Evolutionary conservation across 2,888 invertebrate genomes (phyloP), one percentile per base, ranked within the genome.

Genomic region (Pterobdella sp.): DNA sequence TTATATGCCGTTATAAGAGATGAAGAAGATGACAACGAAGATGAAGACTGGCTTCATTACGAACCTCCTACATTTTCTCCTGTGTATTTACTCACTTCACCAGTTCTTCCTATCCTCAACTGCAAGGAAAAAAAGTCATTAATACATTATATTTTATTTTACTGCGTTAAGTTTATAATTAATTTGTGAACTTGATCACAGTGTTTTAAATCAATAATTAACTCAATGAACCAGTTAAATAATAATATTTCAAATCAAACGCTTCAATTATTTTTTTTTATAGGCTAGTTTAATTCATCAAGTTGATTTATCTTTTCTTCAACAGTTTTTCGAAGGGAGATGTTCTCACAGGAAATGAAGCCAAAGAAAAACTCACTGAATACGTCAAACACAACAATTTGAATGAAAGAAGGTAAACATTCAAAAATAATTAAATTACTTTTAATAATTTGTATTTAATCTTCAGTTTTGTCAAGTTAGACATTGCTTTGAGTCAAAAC

Each of bases 11-110:
- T 56, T 4, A 7, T 3, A 18, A 4, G 60, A n/a, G 49, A 42
- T 42, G 60, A 56, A 56, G 60, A 56, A 26, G 60, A 56, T n/a
- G n/a, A 56, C 60, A 56, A 56, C 60, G 60, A 56, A 22, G 60
- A 56, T 4, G 60, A 56, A 26, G 14, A 7, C 60, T 56, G 60
- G 60, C n/a, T 18, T 3, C 18, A 56, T 26, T 56, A 56, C 60
- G n/a, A 7, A 22, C 60, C 60, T 14, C 60, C 60, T 14, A 3
- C 18, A 26, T 56, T 56, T 26, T 26, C 14, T 14, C n/a, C n/a
- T 22, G 60, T 22, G n/a, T 56, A 14, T 26, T 3, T 56, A 7
- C n/a, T n/a, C 60, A 56, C 60, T 4, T 4, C 60, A 3, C 60
- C 60, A 7, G 3, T 56, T n/a, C 60, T 56, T 22, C 10, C 60